phyloP scores from a whole-genome alignment of 2,888 invertebrate genomes.

The Limenitis arthemis region DNA sequence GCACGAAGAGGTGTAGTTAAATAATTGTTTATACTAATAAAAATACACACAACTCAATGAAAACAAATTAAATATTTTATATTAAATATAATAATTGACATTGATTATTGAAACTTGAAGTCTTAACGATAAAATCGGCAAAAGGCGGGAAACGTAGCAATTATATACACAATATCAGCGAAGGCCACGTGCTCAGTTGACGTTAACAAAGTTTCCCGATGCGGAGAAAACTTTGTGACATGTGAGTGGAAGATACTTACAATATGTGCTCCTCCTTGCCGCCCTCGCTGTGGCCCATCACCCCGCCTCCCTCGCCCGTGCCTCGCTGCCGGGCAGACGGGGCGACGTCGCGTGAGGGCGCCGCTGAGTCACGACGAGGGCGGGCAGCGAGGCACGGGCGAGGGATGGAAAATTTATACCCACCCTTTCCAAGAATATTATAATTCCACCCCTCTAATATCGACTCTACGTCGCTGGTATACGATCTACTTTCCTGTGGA shows the following conservation, averaged over 20 bases:
- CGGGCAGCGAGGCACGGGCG: too few relatives aligned
- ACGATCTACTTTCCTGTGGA: too few relatives aligned
- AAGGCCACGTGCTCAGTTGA: constrained; percentile 70
- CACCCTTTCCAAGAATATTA: constrained; percentile 67
- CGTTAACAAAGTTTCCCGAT: constrained; percentile 71
- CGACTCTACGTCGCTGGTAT: constrained; percentile 39
- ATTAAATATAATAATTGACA: too few relatives aligned
- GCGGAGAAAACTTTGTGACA: constrained; percentile 72
- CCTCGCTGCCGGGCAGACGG: constrained; percentile 55
- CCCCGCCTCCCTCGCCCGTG: constrained; percentile 18
- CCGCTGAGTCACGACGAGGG: constrained; percentile 64
- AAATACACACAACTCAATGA: too few relatives aligned
- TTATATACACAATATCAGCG: constrained; percentile 54
- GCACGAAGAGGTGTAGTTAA: too few relatives aligned
- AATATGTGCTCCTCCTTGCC: constrained; percentile 51
- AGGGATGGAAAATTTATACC: constrained; percentile 65
- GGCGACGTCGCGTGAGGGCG: constrained; percentile 70
- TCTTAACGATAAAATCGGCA: constrained; percentile 17
- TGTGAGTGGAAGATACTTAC: constrained; percentile 70
- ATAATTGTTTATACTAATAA: too few relatives aligned
- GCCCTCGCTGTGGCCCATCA: constrained; percentile 26
- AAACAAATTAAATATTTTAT: too few relatives aligned
- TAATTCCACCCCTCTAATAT: constrained; percentile 35
- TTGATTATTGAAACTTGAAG: constrained; percentile 18
- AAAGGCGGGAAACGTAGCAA: constrained; percentile 46